Percentiles rank a stretch among this genome's conserved stretches.
Conservation (phyloP, 1,140 invertebrate species). For the Thalassaphorura encarpata region DNA sequence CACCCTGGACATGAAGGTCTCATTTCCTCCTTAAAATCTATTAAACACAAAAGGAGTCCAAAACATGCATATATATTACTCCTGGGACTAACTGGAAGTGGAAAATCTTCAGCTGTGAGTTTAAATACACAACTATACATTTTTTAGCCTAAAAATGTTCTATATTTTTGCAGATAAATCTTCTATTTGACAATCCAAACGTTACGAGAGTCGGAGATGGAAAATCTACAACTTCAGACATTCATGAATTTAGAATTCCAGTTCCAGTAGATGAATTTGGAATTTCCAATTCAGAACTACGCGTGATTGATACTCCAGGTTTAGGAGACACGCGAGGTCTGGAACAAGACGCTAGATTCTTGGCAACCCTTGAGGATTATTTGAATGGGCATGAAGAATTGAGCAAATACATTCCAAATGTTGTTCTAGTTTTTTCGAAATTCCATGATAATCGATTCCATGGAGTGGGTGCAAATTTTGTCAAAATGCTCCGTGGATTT, state of each 20-base stretch:
- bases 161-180: conserved; percentile 9
- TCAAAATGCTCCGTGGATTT: conserved; percentile 11
- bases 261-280: conserved; percentile 10
- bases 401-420: conserved; percentile 9
- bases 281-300: conserved; percentile 8
- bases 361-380: conserved; percentile 13
- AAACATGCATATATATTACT: conserved; percentile 17
- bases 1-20: conserved; percentile 7
- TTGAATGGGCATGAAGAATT: conserved; percentile 15
- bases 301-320: conserved; percentile 11
- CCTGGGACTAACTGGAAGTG: conserved; percentile 8
- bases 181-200: conserved; percentile 11
- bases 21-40: conserved; percentile 5
- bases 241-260: conserved; percentile 12
- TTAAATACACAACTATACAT: background rate
- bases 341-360: conserved; percentile 16
- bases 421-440: conserved; percentile 12
- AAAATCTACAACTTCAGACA: conserved; percentile 9
- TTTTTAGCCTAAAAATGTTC: background rate
- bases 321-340: conserved; percentile 16
- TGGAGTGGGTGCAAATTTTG: conserved; percentile 6
- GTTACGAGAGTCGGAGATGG: conserved; percentile 1
- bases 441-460: conserved; percentile 14
- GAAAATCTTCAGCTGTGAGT: conserved; percentile 17
- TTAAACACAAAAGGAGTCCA: conserved; percentile 10